Evolutionary conservation across 64 coral and sea anemone species (phyloP).

Genomic region (Porites lutea): DNA sequence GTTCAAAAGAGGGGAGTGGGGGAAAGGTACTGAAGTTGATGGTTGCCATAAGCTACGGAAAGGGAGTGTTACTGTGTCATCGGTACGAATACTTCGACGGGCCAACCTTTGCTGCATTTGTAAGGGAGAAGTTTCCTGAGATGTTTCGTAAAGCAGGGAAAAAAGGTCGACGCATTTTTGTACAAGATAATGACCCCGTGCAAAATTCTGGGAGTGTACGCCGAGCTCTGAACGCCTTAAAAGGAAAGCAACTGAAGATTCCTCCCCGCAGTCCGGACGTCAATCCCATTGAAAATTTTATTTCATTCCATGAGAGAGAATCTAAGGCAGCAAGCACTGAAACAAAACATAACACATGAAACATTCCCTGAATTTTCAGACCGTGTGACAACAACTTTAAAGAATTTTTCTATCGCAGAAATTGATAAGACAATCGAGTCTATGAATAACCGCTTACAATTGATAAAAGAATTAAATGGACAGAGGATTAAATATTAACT

Average conservation of each 20-base stretch:
- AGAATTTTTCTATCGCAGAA: neutral
- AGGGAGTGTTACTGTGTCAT: slow-evolving; percentile 27
- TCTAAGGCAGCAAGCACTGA: neutral
- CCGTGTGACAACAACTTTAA: neutral
- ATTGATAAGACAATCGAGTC: neutral
- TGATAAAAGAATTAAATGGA: neutral
- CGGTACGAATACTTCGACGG: slow-evolving; percentile 40
- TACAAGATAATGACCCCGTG: neutral
- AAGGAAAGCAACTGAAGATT: neutral
- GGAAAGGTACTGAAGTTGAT: slow-evolving; percentile 23
- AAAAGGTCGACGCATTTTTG: neutral
- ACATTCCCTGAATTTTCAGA: neutral
- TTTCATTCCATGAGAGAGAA: slow-evolving; percentile 12
- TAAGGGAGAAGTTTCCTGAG: neutral
- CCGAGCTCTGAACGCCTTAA: neutral
- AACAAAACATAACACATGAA: neutral
- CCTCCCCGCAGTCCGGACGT: slow-evolving; percentile 2
- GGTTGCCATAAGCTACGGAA: slow-evolving; percentile 30
- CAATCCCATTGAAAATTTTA: slow-evolving; percentile 21
- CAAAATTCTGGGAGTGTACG: neutral
- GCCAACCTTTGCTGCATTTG: neutral
- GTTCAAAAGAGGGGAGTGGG: too few species aligned
- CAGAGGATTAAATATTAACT: neutral
- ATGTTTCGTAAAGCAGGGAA: neutral
- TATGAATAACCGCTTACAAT: neutral